Evolutionary conservation across 2,888 invertebrate genomes (phyloP).

Genomic region (Phalangium opilio): DNA sequence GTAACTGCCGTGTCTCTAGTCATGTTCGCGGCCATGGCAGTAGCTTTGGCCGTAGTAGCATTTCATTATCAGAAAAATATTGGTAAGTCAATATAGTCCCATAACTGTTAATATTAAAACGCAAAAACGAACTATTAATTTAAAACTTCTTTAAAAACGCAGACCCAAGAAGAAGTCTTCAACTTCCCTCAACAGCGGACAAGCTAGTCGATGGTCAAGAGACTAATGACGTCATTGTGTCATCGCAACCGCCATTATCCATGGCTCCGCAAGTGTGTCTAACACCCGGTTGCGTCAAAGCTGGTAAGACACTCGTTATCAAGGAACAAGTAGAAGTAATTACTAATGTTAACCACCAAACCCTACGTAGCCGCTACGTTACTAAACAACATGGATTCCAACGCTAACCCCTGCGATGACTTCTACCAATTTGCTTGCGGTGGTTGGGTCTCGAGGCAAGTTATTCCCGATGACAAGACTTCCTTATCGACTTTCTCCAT

Average conservation of each 20-base stretch:
- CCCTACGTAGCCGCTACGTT: conserved; percentile 4
- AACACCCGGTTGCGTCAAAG: conserved; percentile 60
- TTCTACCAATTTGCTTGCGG: conserved; percentile 68
- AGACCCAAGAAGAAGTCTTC: conserved; percentile 4
- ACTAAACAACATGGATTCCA: conserved; percentile 1
- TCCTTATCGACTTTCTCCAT: conserved; percentile 53
- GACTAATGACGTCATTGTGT: neutral
- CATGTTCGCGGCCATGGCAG: conserved; percentile 44
- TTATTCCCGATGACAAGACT: conserved; percentile 66
- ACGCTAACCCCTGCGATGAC: conserved; percentile 60
- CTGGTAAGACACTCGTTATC: conserved; percentile 37
- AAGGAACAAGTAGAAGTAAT: neutral
- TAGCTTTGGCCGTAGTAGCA: conserved; percentile 40
- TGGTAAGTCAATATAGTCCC: conserved; percentile 17
- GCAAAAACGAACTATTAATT: no score
- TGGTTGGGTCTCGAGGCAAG: conserved; percentile 41
- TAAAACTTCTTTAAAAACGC: no score
- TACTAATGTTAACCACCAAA: neutral
- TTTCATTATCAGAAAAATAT: conserved; percentile 19
- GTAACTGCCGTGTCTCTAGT: conserved; percentile 42
- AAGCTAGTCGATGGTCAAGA: conserved; percentile 3
- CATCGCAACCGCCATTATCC: neutral
- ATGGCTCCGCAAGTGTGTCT: conserved; percentile 43
- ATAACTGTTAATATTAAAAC: no score
- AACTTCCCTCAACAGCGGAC: conserved; percentile 9